These are phyloP conservation scores for Entomyzon cyanotis DNA, from an alignment of 2,113 vertebrate genomes.

Conservation along the genomic window DNA sequence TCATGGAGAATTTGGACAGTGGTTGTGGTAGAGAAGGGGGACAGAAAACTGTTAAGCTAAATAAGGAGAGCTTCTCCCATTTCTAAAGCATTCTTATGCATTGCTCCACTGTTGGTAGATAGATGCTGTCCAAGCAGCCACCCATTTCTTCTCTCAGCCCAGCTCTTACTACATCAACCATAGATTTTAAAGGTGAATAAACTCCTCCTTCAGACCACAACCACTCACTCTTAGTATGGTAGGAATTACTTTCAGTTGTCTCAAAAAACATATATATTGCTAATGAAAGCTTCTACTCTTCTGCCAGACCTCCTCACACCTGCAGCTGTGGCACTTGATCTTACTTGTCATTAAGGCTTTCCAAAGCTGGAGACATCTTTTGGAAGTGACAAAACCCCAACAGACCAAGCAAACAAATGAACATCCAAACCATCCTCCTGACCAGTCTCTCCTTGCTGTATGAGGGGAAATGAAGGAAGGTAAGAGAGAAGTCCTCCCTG, in stretches of 20 bases:
- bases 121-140: background rate
- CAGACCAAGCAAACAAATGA: background rate
- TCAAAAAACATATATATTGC: background rate
- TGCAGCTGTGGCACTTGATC: background rate
- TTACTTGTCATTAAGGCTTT: background rate
- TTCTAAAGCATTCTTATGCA: background rate
- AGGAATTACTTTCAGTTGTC: background rate
- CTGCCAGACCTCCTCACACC: background rate
- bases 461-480: rapidly evolving
- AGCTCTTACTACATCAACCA: background rate
- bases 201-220: background rate
- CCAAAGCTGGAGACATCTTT: background rate
- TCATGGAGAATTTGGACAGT: background rate
- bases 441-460: background rate
- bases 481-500: background rate
- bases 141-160: background rate
- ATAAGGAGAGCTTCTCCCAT: background rate
- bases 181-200: background rate
- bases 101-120: background rate
- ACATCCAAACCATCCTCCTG: background rate
- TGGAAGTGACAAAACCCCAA: background rate
- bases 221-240: background rate
- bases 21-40: background rate
- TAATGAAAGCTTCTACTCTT: background rate
- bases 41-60: background rate